phyloP scores from a whole-genome alignment of 23 tunicate species.

The Trididemnum nubilum region DNA sequence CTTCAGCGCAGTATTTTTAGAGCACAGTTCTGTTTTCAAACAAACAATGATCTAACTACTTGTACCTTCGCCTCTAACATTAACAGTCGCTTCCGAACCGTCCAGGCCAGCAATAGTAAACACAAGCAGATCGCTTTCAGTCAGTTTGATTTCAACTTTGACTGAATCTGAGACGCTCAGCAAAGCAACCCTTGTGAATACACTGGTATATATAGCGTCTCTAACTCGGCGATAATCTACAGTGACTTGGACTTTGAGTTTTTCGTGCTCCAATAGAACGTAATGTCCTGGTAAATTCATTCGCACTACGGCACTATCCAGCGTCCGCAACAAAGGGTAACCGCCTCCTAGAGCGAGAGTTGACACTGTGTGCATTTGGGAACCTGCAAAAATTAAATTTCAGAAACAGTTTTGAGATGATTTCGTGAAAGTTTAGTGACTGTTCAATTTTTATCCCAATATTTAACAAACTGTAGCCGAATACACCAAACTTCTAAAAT shows the following conservation, averaged over 20 bases:
- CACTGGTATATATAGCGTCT: background rate
- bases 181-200: slow-evolving; percentile 9
- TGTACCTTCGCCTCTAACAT: too few species aligned
- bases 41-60: too few species aligned
- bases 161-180: background rate
- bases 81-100: too few species aligned
- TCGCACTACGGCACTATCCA: slow-evolving; percentile 63
- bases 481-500: too few species aligned
- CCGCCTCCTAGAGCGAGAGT: slow-evolving; percentile 65
- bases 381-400: slow-evolving; percentile 12
- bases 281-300: slow-evolving; percentile 67
- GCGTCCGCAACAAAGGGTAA: slow-evolving; percentile 53
- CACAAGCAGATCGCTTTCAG: background rate
- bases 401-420: too few species aligned
- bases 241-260: slow-evolving; percentile 39
- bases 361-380: slow-evolving; percentile 11
- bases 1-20: too few species aligned
- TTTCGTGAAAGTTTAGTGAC: too few species aligned
- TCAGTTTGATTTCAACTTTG: background rate
- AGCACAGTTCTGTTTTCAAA: too few species aligned
- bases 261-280: slow-evolving; percentile 36
- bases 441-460: too few species aligned
- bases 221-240: slow-evolving; percentile 39
- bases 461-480: too few species aligned
- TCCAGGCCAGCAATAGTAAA: too few species aligned